Evolutionary conservation across 2,113 vertebrate species (phyloP), one percentile per base, ranked within the genome.

Genomic region (Aegypius monachus): DNA sequence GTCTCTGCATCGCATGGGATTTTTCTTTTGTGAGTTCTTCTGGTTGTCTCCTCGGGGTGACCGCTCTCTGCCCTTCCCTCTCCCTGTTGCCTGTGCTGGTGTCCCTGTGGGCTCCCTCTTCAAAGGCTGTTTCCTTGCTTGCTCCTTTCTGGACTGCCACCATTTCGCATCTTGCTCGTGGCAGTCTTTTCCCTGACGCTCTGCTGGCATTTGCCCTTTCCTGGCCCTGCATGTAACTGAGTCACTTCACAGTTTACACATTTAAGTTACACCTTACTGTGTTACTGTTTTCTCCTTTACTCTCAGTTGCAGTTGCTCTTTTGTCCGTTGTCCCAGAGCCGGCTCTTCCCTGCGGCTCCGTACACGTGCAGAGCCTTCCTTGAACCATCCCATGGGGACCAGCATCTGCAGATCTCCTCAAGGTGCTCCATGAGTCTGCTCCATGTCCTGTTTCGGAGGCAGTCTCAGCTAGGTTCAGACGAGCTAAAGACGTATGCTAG

Each of bases 201-300:
- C 47, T 23, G 38, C 25, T 86, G 89, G 38, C 38, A n/a, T 70
- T 73, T 88, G 79, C 75, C 68, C 20, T 83, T 83, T 53, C 55
- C 58, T 20, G 50, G 63, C 63, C n/a, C 19, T 0, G 0, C 27
- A 2, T 3, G 25, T 31, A 52, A 32, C n/a, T 0, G 3, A 65
- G 34, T n/a, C 36, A 15, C 36, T 45, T 73, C 26, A 14, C 45
- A n/a, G 56, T 42, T 72, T 22, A 34, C 18, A 14, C 22, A 10
- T 56, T 21, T 11, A 45, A 12, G 53, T 61, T 56, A 9, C 48
- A 68, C 43, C 38, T 77, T 53, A 25, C 36, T 40, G 13, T 5
- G 17, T 78, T 62, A 8, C 50, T 62, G 32, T 8, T 81, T 78
- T 86, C 72, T 67, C 61, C 63, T 74, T 42, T 18, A 10, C 47